Percentiles rank a stretch among this genome's conserved stretches.
phyloP scores from a whole-genome alignment of 2,888 invertebrate genomes.

The Tenthredo livida region DNA sequence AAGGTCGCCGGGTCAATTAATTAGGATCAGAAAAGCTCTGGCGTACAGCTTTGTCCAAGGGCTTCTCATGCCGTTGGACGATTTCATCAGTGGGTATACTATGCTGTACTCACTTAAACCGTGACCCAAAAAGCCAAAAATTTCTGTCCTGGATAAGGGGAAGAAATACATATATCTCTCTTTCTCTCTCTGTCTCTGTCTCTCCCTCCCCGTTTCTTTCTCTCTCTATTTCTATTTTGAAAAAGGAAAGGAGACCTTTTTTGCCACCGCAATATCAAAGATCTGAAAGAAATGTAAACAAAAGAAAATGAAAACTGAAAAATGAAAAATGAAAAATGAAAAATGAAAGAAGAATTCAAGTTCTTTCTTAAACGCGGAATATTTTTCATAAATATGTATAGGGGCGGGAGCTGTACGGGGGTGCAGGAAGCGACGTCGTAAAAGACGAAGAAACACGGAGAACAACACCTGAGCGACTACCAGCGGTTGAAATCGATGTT shows the following conservation, averaged over 20 bases:
- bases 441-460: slow-evolving; percentile 52
- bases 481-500: slow-evolving; percentile 69
- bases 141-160: neutral
- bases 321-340: neutral
- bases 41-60: neutral
- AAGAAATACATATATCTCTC: neutral
- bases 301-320: neutral
- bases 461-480: slow-evolving; percentile 59
- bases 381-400: slow-evolving; percentile 1
- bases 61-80: slow-evolving; percentile 37
- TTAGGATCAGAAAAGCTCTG: slow-evolving; percentile 35
- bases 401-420: neutral
- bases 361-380: neutral
- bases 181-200: neutral
- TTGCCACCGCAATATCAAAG: neutral
- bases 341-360: neutral
- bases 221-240: neutral
- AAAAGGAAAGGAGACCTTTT: neutral
- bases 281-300: neutral
- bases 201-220: neutral
- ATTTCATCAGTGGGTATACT: slow-evolving; percentile 16
- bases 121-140: neutral
- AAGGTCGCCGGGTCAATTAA: slow-evolving; percentile 38
- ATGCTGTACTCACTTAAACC: neutral
- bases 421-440: neutral